Conservation (phyloP, 2,797 vertebrate species). For the Rhynchotus rufescens region DNA sequence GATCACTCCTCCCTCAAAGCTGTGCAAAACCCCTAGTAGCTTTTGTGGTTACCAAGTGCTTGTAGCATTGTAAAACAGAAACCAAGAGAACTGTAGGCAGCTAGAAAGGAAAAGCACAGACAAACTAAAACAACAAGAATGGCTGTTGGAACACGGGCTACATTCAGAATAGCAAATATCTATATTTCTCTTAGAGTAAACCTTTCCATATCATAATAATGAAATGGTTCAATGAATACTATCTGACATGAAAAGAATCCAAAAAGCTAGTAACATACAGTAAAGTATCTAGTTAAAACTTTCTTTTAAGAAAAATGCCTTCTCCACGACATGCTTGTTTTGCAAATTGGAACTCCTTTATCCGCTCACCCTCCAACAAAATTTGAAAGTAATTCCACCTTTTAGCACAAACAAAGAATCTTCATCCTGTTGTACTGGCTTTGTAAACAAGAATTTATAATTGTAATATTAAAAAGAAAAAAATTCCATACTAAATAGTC, state of each 20-base stretch:
- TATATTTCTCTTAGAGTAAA: constrained; percentile 3
- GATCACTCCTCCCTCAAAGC: constrained; percentile 16
- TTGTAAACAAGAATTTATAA: not conserved
- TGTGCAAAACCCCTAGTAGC: constrained; percentile 32
- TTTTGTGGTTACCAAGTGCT: constrained; percentile 55
- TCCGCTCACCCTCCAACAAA: not conserved
- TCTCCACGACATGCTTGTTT: not conserved
- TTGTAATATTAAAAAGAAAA: not conserved
- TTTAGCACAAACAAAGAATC: not conserved
- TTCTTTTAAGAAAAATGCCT: not conserved
- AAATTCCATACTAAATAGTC: not conserved
- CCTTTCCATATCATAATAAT: not conserved
- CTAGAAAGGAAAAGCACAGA: constrained; percentile 56
- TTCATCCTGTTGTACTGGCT: not conserved
- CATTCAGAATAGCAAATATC: constrained; percentile 28
- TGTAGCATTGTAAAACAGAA: constrained; percentile 32
- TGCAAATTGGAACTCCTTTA: not conserved
- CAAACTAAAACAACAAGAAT: constrained; percentile 48
- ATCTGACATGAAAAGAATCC: not conserved
- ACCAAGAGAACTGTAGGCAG: constrained; percentile 30
- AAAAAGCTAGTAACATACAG: not conserved
- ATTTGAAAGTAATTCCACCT: not conserved
- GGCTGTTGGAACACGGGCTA: constrained; percentile 51
- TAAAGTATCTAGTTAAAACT: not conserved
- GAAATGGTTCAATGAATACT: not conserved